Evolutionary conservation across 2,888 invertebrate genomes (phyloP), one percentile per base, ranked within the genome.

Genomic region (Epinotia ramella): DNA sequence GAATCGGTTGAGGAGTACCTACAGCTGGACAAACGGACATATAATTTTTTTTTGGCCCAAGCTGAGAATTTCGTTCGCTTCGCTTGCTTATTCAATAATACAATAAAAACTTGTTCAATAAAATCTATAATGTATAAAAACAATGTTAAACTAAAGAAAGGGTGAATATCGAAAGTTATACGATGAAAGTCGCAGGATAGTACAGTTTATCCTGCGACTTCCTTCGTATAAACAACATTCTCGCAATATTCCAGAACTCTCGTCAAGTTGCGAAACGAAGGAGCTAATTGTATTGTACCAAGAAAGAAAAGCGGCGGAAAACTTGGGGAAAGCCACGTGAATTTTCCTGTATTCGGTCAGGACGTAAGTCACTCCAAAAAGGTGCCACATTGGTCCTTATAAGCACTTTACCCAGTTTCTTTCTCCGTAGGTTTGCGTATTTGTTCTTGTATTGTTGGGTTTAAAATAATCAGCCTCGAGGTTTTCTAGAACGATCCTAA

Each of bases 401-500:
- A 12, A 9, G 33, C 46, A 66, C 12, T 9, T 13, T 16, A 64
- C 9, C 44, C 3, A 64, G 20, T 20, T 11, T 59, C 57, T 56
- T 20, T 56, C 40, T 13, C 40, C 40, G 11, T 13, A 24, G 20
- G 44, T 46, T 64, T 2, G 40, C 20, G 62, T 53, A 59, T 28
- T 28, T 60, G 40, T 24, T 3, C 13, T 73, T 57, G n/a, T 66
- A 73, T 66, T 49, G 59, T 73, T 40, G 2, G 56, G 40, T 59
- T 60, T 24, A 49, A 65, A 65, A 73, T 65, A 33, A 59, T 13
- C 18, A 12, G n/a, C 6, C 28, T 33, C 40, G 65, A 4, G 53
- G 16, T 40, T 64, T 65, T 73, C 65, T 65, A 46, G 72, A 72
- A 72, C 11, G 57, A 46, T 64, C 44, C 13, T 3, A 56, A 56